Evolutionary conservation across 1,140 invertebrate genomes (phyloP).

Genomic region (Cherax quadricarinatus): DNA sequence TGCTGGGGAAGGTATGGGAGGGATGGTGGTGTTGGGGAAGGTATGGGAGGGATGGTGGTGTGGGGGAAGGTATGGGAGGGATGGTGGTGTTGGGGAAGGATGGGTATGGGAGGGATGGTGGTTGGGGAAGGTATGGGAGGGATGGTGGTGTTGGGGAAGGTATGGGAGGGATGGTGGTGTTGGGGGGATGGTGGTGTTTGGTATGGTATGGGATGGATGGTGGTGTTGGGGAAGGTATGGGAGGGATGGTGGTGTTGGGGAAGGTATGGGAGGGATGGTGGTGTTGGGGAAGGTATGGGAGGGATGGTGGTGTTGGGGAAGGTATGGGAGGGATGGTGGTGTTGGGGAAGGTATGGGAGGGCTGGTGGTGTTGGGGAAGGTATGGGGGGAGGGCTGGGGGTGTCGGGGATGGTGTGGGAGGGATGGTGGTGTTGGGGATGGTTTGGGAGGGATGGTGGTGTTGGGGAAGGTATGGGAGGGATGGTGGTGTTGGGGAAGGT

Average conservation of each 20-base stretch:
- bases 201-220: too few relatives aligned
- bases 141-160: background rate
- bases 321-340: too few relatives aligned
- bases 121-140: background rate
- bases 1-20: background rate
- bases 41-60: too few relatives aligned
- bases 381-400: background rate
- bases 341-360: background rate
- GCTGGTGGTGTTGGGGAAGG: background rate
- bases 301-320: background rate
- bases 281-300: background rate
- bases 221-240: background rate
- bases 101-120: background rate
- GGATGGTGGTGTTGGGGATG: too few relatives aligned
- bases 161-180: background rate
- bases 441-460: background rate
- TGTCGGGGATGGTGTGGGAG: background rate
- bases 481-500: background rate
- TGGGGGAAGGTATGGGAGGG: background rate
- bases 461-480: background rate
- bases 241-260: too few relatives aligned
- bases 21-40: background rate
- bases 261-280: background rate
- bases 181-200: background rate
- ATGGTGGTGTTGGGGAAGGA: too few relatives aligned